These are phyloP conservation scores for Biston stratarius DNA, from an alignment of 2,888 invertebrate species.

Conservation along the genomic window DNA sequence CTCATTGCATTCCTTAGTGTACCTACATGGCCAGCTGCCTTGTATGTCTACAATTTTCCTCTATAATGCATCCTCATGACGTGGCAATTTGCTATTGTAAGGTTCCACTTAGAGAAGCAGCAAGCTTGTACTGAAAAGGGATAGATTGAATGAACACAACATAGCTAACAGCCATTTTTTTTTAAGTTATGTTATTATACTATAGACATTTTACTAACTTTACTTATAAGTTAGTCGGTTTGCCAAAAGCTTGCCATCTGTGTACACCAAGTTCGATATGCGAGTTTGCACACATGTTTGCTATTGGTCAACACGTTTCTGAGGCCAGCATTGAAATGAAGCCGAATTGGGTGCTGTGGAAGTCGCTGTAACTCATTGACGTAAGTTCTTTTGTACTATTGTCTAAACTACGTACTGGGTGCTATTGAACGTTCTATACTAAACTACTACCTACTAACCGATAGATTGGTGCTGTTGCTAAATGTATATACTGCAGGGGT, in stretches of 20 bases:
- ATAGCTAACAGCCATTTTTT: neutral
- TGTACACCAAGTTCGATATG: slow-evolving; percentile 57
- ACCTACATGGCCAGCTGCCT: slow-evolving; percentile 2
- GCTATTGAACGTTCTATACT: no score
- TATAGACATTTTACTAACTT: neutral
- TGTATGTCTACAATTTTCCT: slow-evolving; percentile 54
- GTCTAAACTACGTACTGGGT: neutral
- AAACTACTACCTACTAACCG: no score
- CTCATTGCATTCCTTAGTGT: neutral
- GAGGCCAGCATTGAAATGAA: slow-evolving; percentile 20
- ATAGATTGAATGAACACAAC: neutral
- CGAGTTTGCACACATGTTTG: slow-evolving; percentile 43
- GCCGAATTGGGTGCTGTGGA: neutral
- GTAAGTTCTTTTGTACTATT: neutral
- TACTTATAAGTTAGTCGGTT: slow-evolving; percentile 6
- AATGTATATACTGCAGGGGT: no score
- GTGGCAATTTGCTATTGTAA: slow-evolving; percentile 53
- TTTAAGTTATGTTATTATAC: no score
- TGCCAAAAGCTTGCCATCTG: slow-evolving; percentile 56
- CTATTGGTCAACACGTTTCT: slow-evolving; percentile 28
- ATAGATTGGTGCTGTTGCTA: no score
- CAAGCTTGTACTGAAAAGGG: neutral
- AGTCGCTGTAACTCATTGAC: slow-evolving; percentile 6
- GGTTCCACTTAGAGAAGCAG: no score
- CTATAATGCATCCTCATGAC: slow-evolving; percentile 57